phyloP scores from a whole-genome alignment of 2,888 invertebrate genomes.

The Drosophila atripex region DNA sequence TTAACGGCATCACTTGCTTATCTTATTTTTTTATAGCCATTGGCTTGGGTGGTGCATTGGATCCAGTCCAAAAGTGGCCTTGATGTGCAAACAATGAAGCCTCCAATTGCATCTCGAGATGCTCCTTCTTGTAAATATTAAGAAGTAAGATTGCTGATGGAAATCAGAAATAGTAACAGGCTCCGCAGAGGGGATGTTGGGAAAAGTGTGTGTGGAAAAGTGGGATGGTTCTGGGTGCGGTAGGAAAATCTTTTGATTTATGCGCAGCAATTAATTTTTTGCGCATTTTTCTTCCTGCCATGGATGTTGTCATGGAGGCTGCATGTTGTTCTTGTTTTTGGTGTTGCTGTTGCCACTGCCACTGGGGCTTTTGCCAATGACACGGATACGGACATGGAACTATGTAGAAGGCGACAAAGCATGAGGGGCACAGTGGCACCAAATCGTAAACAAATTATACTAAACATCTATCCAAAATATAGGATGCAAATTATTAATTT shows the following conservation, averaged over 20 bases:
- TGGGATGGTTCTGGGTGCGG: constrained; percentile 7
- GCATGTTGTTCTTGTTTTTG: constrained; percentile 41
- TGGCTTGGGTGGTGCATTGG: constrained; percentile 27
- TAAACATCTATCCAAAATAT: background rate
- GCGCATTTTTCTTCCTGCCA: constrained; percentile 60
- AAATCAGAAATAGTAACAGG: constrained; percentile 60
- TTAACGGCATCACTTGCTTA: too few species aligned
- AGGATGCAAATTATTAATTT: background rate
- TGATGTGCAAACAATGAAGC: constrained; percentile 53
- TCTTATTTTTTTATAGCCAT: too few species aligned
- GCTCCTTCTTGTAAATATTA: background rate
- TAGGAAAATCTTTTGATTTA: constrained; percentile 79
- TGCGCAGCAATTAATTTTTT: constrained; percentile 81
- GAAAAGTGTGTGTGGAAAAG: too few species aligned
- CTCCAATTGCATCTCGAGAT: constrained; percentile 31
- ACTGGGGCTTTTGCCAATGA: constrained; percentile 8
- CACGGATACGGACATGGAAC: constrained; percentile 69
- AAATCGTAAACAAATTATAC: background rate
- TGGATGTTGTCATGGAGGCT: constrained; percentile 49
- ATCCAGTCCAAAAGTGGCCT: constrained; percentile 50
- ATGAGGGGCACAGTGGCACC: constrained; percentile 39
- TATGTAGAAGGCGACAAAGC: constrained; percentile 71
- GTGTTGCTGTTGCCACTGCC: constrained; percentile 24
- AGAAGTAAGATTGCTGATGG: constrained; percentile 7
- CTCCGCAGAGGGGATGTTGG: background rate